phyloP scores from a whole-genome alignment of 2,888 invertebrate species.

The Opisthograptis luteolata region DNA sequence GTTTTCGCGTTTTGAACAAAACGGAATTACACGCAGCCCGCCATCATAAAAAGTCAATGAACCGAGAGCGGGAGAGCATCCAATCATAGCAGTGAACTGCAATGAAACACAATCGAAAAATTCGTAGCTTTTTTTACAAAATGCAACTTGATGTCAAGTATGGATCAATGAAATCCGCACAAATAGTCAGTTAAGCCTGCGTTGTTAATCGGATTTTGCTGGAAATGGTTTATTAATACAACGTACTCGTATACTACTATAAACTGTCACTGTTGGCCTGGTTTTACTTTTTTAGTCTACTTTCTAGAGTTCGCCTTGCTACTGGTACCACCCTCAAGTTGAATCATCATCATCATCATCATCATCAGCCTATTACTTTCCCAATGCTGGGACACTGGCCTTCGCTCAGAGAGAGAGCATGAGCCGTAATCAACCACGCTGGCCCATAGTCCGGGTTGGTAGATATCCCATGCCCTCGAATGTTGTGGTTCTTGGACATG shows the following conservation, averaged over 20 bases:
- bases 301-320: too few species aligned
- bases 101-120: conserved; percentile 34
- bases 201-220: conserved; percentile 56
- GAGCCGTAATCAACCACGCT: too few species aligned
- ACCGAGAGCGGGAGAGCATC: conserved; percentile 26
- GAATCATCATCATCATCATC: too few species aligned
- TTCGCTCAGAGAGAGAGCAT: too few species aligned
- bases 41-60: conserved; percentile 29
- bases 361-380: too few species aligned
- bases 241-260: conserved; percentile 43
- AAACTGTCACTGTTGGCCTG: conserved; percentile 38
- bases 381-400: too few species aligned
- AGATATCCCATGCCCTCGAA: too few species aligned
- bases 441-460: too few species aligned
- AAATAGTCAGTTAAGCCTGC: conserved; percentile 50
- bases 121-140: conserved; percentile 31
- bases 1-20: conserved; percentile 22
- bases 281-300: too few species aligned
- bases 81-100: conserved; percentile 31
- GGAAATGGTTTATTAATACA: conserved; percentile 57
- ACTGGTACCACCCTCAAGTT: too few species aligned
- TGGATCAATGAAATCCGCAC: conserved; percentile 47
- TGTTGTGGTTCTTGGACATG: too few species aligned
- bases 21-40: conserved; percentile 17
- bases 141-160: conserved; percentile 42